These are phyloP conservation scores for Rallus crepitans DNA, from an alignment of 2,797 vertebrate species.

Conservation along the genomic window DNA sequence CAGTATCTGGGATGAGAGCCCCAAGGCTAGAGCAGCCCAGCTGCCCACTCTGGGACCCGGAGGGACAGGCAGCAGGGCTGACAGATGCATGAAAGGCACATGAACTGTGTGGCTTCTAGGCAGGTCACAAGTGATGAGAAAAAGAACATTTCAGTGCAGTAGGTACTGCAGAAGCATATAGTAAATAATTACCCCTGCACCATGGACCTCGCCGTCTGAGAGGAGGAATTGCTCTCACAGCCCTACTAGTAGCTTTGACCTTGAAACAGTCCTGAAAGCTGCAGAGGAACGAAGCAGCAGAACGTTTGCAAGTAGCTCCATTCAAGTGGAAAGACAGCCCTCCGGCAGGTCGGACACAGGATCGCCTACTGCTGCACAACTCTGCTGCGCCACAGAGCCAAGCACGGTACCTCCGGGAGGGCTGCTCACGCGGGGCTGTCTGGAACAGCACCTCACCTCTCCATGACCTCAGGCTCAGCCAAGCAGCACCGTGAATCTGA, in stretches of 20 bases:
- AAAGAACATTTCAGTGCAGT: background rate
- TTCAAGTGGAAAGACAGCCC: conserved; percentile 9
- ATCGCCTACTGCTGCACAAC: background rate
- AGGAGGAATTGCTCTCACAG: background rate
- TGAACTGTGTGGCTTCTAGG: background rate
- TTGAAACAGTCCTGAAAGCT: background rate
- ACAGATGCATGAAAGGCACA: background rate
- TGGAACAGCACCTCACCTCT: background rate
- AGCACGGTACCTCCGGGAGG: background rate
- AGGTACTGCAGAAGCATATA: accelerated
- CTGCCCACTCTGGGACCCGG: background rate
- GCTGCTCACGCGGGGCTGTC: background rate
- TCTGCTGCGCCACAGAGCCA: background rate
- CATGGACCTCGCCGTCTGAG: accelerated
- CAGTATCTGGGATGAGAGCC: background rate
- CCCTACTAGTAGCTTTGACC: background rate
- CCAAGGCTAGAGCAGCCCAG: background rate
- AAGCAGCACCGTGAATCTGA: background rate
- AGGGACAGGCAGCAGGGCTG: background rate
- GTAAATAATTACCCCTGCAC: background rate
- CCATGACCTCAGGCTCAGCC: background rate
- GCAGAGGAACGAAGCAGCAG: background rate
- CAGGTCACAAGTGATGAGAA: background rate
- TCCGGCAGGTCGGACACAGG: background rate
- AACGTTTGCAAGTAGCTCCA: background rate